phyloP scores from a whole-genome alignment of 2,113 vertebrate species.

The Thalassarche chlororhynchos region DNA sequence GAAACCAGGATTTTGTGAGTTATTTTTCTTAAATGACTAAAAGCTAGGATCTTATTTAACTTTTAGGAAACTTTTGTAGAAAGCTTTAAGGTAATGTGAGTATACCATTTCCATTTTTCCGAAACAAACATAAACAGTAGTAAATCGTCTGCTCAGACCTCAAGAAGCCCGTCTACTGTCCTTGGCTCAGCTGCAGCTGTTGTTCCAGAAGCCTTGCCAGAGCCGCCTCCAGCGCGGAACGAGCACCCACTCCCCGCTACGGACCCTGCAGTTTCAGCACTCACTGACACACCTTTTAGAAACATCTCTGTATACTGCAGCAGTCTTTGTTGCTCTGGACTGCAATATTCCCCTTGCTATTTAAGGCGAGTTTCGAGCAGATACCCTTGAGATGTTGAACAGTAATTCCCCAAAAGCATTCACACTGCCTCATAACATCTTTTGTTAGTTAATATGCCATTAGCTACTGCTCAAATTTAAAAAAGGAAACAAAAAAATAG shows the following conservation, averaged over 20 bases:
- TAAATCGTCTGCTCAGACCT: background rate
- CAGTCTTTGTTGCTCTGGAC: background rate
- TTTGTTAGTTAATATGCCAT: background rate
- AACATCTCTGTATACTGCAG: accelerated
- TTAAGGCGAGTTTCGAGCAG: background rate
- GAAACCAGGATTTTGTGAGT: background rate
- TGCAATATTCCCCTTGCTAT: background rate
- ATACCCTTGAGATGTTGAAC: background rate
- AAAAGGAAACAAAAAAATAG: background rate
- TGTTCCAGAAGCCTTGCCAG: background rate
- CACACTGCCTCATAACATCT: background rate
- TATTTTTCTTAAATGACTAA: background rate
- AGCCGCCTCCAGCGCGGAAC: background rate
- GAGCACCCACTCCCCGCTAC: background rate
- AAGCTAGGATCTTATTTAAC: background rate
- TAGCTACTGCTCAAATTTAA: background rate
- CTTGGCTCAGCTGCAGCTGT: background rate
- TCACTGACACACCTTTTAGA: accelerated
- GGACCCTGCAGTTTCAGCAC: background rate
- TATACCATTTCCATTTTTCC: background rate
- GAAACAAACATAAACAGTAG: background rate
- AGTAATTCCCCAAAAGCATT: background rate
- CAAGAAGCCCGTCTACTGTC: background rate
- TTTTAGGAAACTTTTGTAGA: background rate
- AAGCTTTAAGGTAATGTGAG: background rate